These are phyloP conservation scores for Apostichopus leukothele DNA, from an alignment of 53 echinoderm and acorn worm genomes.

Conservation along the genomic window DNA sequence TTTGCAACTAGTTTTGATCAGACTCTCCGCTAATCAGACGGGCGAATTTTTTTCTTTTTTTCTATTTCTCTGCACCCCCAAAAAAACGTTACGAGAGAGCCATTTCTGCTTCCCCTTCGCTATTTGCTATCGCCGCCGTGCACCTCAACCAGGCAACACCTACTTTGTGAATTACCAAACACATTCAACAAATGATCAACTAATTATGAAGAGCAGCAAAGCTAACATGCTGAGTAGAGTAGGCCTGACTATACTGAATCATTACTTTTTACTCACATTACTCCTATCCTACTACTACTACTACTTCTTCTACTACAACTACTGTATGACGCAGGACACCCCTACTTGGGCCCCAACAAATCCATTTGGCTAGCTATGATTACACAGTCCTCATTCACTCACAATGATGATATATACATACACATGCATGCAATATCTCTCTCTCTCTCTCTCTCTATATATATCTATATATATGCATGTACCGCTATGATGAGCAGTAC, in stretches of 20 bases:
- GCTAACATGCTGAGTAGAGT: conserved; percentile 43
- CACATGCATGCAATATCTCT: not conserved
- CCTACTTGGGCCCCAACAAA: conserved; percentile 46
- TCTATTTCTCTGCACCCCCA: not conserved
- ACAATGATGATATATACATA: conserved; percentile 47
- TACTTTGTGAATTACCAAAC: conserved; percentile 47
- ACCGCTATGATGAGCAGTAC: conserved; percentile 45
- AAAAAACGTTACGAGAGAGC: not conserved
- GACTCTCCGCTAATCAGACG: conserved; percentile 16
- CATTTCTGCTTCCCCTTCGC: conserved; percentile 14
- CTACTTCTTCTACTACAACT: not conserved
- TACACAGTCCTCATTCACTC: conserved; percentile 48
- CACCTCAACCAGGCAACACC: conserved; percentile 50
- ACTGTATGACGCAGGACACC: conserved; percentile 39
- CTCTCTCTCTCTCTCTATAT: no score
- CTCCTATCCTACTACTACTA: conserved; percentile 26
- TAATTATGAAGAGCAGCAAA: conserved; percentile 51
- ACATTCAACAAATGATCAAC: conserved; percentile 53
- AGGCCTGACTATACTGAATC: conserved; percentile 46
- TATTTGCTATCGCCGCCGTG: conserved; percentile 1
- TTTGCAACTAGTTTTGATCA: conserved; percentile 28
- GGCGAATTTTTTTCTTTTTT: not conserved
- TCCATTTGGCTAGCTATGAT: conserved; percentile 52
- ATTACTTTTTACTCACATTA: conserved; percentile 53
- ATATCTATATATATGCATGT: conserved; percentile 38